Conservation (phyloP, 35 echinoderm and acorn worm species). For the Holothuria glaberrima region DNA sequence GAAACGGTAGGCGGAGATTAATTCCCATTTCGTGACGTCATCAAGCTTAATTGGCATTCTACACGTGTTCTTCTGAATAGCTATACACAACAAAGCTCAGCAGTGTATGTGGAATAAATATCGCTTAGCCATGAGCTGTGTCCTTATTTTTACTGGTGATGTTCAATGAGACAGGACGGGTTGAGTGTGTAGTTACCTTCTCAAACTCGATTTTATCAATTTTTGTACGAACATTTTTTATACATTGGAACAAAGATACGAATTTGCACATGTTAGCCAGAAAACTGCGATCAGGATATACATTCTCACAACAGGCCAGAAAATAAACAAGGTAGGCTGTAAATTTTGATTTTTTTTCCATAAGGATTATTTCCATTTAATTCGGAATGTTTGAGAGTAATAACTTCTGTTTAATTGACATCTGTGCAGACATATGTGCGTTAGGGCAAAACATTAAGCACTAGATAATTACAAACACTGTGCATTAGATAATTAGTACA, state of each 20-base stretch:
- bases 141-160: slow-evolving; percentile 12
- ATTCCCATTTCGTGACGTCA: slow-evolving; percentile 35
- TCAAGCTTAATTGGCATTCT: slow-evolving; percentile 47
- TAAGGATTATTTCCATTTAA: too few relatives aligned
- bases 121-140: not conserved
- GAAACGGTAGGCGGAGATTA: slow-evolving; percentile 44
- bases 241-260: slow-evolving; percentile 19
- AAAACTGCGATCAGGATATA: slow-evolving; percentile 17
- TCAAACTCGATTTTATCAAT: slow-evolving; percentile 13
- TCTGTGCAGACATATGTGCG: too few relatives aligned
- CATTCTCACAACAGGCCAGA: too few relatives aligned
- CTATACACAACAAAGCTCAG: slow-evolving; percentile 35
- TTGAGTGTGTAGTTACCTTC: not conserved
- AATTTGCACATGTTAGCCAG: slow-evolving; percentile 42
- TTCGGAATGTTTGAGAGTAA: too few relatives aligned
- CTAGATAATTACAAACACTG: too few relatives aligned
- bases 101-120: slow-evolving; percentile 30
- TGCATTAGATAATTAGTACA: too few relatives aligned
- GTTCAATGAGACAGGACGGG: slow-evolving; percentile 17
- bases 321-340: too few relatives aligned
- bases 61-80: slow-evolving; percentile 44
- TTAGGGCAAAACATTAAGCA: too few relatives aligned
- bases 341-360: too few relatives aligned
- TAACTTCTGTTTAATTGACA: too few relatives aligned
- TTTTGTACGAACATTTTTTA: slow-evolving; percentile 20